These are phyloP conservation scores for Littorina saxatilis DNA, from an alignment of 1,140 invertebrate species.

Conservation along the genomic window DNA sequence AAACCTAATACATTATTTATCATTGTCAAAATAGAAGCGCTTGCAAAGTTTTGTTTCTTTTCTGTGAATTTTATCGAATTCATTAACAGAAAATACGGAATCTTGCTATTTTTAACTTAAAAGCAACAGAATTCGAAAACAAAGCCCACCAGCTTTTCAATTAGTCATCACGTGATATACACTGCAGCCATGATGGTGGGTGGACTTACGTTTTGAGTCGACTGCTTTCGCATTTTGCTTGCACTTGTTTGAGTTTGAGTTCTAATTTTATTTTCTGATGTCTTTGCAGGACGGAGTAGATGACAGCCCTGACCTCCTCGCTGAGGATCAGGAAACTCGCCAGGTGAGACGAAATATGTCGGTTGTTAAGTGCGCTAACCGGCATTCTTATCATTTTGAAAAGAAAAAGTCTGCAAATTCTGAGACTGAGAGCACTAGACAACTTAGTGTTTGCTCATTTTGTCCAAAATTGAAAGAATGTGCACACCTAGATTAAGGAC, in stretches of 20 bases:
- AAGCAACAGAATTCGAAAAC: too few species aligned
- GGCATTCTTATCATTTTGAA: background rate
- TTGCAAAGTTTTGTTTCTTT: too few species aligned
- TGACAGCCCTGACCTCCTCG: slow-evolving; percentile 74
- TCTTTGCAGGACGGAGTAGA: slow-evolving; percentile 74
- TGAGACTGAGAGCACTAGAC: too few species aligned
- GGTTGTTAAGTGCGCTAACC: background rate
- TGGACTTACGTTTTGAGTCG: slow-evolving; percentile 53
- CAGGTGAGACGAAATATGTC: background rate
- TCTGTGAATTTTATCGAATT: too few species aligned
- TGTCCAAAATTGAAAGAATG: too few species aligned
- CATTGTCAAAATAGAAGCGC: too few species aligned
- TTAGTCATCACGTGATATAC: slow-evolving; percentile 69
- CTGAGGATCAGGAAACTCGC: slow-evolving; percentile 64
- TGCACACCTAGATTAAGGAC: too few species aligned
- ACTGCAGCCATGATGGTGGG: slow-evolving; percentile 76
- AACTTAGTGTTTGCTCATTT: too few species aligned
- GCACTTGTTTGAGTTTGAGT: slow-evolving; percentile 27
- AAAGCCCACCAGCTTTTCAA: too few species aligned
- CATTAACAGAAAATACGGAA: too few species aligned
- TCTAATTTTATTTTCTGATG: slow-evolving; percentile 29
- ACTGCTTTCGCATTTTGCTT: slow-evolving; percentile 36
- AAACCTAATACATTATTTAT: too few species aligned
- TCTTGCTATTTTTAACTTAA: too few species aligned
- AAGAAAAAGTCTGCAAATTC: background rate